A percentile compares a stretch with the other conserved stretches of the same genome.
These are phyloP conservation scores for Sorex maritimensis DNA, from an alignment of 2,797 vertebrate species.

Conservation along the genomic window DNA sequence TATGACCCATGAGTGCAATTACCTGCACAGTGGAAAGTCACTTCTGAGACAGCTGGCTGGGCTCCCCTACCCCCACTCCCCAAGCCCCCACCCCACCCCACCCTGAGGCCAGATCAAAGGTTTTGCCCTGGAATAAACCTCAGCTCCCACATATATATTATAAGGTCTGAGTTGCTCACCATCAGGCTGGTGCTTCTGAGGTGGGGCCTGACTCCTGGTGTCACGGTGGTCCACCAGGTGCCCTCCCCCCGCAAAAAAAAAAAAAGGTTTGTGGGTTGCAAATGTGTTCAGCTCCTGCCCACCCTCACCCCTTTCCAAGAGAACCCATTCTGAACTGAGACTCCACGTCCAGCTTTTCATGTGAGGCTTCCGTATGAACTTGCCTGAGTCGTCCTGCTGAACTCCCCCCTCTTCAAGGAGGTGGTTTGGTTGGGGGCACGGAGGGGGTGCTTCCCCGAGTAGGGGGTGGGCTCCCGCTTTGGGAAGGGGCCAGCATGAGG, in stretches of 20 bases:
- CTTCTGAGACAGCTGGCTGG: constrained; percentile 31
- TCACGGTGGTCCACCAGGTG: background rate
- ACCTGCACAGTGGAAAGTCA: constrained; percentile 4
- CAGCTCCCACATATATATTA: background rate
- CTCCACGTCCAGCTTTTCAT: background rate
- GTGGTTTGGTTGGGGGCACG: too few species aligned
- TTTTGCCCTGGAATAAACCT: background rate
- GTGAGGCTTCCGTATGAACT: constrained; percentile 16
- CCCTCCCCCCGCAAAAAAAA: too few species aligned
- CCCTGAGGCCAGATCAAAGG: background rate
- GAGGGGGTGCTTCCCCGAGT: too few species aligned
- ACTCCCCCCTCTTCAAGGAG: background rate
- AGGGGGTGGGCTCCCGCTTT: background rate
- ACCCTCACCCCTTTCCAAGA: constrained; percentile 2
- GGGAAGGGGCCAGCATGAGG: background rate
- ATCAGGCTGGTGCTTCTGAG: too few species aligned
- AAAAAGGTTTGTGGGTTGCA: background rate
- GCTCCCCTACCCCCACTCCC: background rate
- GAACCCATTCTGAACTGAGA: background rate
- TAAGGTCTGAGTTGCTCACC: background rate
- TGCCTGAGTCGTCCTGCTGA: background rate
- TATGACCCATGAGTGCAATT: background rate
- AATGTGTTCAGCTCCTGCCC: too few species aligned
- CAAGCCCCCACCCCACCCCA: too few species aligned
- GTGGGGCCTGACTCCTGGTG: background rate